A percentile compares a stretch with the other conserved stretches of the same genome.
Evolutionary conservation across 2,888 invertebrate genomes (phyloP).

Genomic region (Lasioglossum marginatum): DNA sequence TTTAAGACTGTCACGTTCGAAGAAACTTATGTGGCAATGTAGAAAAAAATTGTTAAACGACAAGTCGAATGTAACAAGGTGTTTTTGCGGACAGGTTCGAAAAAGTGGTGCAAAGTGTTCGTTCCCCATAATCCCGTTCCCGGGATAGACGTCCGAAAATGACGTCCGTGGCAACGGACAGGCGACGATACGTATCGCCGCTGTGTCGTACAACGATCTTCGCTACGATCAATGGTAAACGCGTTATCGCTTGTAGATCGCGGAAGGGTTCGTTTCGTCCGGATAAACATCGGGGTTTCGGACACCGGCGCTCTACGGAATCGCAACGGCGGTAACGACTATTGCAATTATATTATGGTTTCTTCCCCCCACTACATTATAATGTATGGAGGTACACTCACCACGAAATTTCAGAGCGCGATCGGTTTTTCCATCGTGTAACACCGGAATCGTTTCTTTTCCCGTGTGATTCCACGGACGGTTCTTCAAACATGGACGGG

Average conservation of each 20-base stretch:
- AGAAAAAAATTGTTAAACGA: too few relatives aligned
- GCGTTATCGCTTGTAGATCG: constrained; percentile 43
- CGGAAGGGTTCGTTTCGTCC: constrained; percentile 50
- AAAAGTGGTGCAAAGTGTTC: not conserved
- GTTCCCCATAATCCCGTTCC: not conserved
- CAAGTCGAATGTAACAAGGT: not conserved
- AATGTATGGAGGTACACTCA: too few relatives aligned
- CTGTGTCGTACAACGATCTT: constrained; percentile 55
- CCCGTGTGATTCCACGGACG: not conserved
- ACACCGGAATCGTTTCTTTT: not conserved
- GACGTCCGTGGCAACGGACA: constrained; percentile 48
- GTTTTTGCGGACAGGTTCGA: not conserved
- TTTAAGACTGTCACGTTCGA: too few relatives aligned
- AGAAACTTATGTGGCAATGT: too few relatives aligned
- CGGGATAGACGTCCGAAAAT: not conserved
- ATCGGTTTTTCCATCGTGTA: not conserved
- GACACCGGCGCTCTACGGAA: constrained; percentile 22
- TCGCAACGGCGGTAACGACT: constrained; percentile 42
- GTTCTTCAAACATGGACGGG: not conserved
- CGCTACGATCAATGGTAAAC: constrained; percentile 49
- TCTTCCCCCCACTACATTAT: not conserved
- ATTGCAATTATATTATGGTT: not conserved
- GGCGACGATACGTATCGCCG: constrained; percentile 48
- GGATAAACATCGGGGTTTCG: constrained; percentile 51
- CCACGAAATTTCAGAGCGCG: not conserved